Percentiles rank a stretch among this genome's conserved stretches.
Evolutionary conservation across 2,888 invertebrate genomes (phyloP).

Genomic region (Sicus ferrugineus): DNA sequence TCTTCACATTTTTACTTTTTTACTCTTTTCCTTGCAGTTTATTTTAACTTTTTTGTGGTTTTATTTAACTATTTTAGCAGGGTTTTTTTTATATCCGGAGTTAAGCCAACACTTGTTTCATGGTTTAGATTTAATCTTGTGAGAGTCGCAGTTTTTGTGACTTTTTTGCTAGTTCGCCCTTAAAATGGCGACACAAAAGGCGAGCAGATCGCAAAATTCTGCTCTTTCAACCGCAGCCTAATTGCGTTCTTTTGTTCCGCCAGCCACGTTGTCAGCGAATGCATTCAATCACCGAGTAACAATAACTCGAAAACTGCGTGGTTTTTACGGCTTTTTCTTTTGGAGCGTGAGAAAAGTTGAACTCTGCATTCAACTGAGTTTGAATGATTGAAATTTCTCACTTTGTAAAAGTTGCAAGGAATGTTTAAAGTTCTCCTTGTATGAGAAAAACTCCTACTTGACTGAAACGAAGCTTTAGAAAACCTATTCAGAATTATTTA

Average conservation of each 20-base stretch:
- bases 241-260: constrained; percentile 35
- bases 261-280: not conserved
- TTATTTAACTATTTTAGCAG: constrained; percentile 16
- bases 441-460: too few relatives aligned
- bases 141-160: not conserved
- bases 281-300: constrained; percentile 31
- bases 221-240: constrained; percentile 36
- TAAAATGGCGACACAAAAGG: constrained; percentile 4
- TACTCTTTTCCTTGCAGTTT: too few relatives aligned
- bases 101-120: not conserved
- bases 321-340: constrained; percentile 24
- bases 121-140: not conserved
- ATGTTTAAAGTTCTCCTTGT: too few relatives aligned
- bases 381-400: too few relatives aligned
- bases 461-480: too few relatives aligned
- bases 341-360: constrained; percentile 15
- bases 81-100: not conserved
- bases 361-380: too few relatives aligned
- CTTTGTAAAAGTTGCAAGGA: too few relatives aligned
- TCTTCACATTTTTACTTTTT: too few relatives aligned
- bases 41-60: not conserved
- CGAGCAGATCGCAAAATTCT: not conserved
- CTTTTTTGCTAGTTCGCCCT: not conserved
- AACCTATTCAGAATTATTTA: too few relatives aligned
- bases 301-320: constrained; percentile 37